A percentile compares a stretch with the other conserved stretches of the same genome.
Conservation (phyloP, 2,797 vertebrate genomes). For the Melanitta fusca region DNA sequence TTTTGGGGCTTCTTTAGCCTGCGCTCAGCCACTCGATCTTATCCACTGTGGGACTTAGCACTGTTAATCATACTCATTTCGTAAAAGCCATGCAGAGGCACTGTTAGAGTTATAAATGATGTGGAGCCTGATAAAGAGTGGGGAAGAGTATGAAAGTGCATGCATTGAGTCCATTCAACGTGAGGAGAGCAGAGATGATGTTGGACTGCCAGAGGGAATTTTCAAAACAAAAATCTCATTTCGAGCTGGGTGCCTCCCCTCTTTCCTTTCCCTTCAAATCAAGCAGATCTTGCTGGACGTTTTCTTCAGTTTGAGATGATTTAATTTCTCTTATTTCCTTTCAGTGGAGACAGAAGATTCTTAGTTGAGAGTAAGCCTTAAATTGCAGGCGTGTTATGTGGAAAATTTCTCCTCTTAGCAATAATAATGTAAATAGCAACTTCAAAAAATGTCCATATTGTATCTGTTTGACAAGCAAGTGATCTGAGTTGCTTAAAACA, state of each 20-base stretch:
- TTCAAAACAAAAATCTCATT: not conserved
- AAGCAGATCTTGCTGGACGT: not conserved
- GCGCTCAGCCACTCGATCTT: not conserved
- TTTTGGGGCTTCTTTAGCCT: not conserved
- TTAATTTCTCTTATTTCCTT: not conserved
- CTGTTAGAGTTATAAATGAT: too few relatives aligned
- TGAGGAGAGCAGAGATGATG: not conserved
- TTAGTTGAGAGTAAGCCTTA: not conserved
- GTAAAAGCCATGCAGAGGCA: not conserved
- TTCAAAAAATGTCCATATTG: not conserved
- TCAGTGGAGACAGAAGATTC: not conserved
- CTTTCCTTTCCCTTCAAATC: not conserved
- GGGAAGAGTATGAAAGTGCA: not conserved
- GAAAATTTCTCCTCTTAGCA: not conserved
- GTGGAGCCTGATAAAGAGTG: too few relatives aligned
- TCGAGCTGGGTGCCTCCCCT: not conserved
- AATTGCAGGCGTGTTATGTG: not conserved
- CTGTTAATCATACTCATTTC: not conserved
- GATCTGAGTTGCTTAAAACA: not conserved
- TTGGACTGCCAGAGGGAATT: not conserved
- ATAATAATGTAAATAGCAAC: not conserved
- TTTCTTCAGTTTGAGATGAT: not conserved
- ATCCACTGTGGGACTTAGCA: too few relatives aligned
- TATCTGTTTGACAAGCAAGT: not conserved
- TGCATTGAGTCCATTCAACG: not conserved